These are phyloP conservation scores for Amphipoea lucens DNA, from an alignment of 2,888 invertebrate species.

Conservation along the genomic window DNA sequence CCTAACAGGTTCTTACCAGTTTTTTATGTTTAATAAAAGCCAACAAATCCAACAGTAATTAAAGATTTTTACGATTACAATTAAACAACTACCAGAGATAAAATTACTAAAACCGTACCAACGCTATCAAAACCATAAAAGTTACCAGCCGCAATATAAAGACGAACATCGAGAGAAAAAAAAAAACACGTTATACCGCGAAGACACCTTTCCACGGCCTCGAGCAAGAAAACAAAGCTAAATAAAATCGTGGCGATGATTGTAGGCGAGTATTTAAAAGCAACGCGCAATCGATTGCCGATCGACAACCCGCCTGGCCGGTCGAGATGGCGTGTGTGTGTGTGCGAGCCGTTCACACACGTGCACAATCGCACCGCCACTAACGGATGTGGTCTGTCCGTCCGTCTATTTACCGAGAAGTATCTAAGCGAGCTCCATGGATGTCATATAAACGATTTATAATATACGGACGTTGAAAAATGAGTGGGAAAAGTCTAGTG, in stretches of 20 bases:
- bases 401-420: constrained; percentile 72
- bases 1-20: background rate
- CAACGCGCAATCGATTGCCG: constrained; percentile 84
- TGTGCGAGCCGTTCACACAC: constrained; percentile 66
- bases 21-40: background rate
- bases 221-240: constrained; percentile 69
- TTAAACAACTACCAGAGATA: constrained; percentile 20
- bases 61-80: constrained; percentile 7
- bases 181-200: constrained; percentile 64
- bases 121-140: constrained; percentile 53
- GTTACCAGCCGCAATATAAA: constrained; percentile 51
- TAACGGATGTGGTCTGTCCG: constrained; percentile 82
- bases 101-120: constrained; percentile 21
- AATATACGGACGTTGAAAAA: constrained; percentile 64
- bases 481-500: constrained; percentile 68
- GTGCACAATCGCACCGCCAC: constrained; percentile 61
- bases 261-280: constrained; percentile 78
- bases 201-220: constrained; percentile 71
- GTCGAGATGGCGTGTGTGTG: constrained; percentile 68
- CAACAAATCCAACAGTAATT: background rate
- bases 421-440: constrained; percentile 67
- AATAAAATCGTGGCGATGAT: constrained; percentile 71
- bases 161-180: constrained; percentile 50
- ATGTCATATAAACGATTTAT: constrained; percentile 72
- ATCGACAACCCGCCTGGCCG: constrained; percentile 78